Evolutionary conservation across 2,113 vertebrate genomes (phyloP).

Genomic region (Holacanthus passer): DNA sequence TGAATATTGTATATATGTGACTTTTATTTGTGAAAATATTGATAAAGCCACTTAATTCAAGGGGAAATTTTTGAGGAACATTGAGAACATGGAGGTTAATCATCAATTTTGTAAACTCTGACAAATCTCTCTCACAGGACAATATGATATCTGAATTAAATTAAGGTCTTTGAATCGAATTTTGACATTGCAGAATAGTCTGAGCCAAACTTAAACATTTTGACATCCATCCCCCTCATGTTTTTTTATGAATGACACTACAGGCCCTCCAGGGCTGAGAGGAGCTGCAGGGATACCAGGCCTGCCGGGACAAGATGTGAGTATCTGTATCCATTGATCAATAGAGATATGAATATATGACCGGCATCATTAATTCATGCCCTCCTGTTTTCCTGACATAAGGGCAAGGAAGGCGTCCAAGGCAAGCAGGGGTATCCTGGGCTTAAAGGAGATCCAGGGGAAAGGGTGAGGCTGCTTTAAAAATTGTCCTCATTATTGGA

Average conservation of each 20-base stretch:
- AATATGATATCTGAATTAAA: conserved; percentile 8
- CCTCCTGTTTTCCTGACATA: conserved; percentile 27
- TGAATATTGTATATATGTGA: neutral
- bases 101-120: conserved; percentile 25
- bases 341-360: neutral
- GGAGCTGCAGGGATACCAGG: conserved; percentile 88
- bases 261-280: conserved; percentile 84
- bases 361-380: neutral
- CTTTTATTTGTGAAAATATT: neutral
- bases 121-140: conserved; percentile 9
- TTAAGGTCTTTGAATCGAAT: conserved; percentile 4
- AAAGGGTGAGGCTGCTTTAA: conserved; percentile 81
- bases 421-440: conserved; percentile 82
- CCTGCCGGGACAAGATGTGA: conserved; percentile 88
- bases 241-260: conserved; percentile 16
- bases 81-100: neutral
- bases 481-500: conserved; percentile 38
- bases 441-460: conserved; percentile 87
- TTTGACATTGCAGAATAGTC: conserved; percentile 22
- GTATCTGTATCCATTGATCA: conserved; percentile 46
- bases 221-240: neutral
- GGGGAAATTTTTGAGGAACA: neutral
- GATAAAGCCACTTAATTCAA: neutral
- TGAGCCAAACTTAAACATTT: conserved; percentile 7
- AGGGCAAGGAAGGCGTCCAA: conserved; percentile 83